Percentiles rank a stretch among this genome's conserved stretches.
phyloP scores from a whole-genome alignment of 2,888 invertebrate genomes.

The Rhagonycha lutea region DNA sequence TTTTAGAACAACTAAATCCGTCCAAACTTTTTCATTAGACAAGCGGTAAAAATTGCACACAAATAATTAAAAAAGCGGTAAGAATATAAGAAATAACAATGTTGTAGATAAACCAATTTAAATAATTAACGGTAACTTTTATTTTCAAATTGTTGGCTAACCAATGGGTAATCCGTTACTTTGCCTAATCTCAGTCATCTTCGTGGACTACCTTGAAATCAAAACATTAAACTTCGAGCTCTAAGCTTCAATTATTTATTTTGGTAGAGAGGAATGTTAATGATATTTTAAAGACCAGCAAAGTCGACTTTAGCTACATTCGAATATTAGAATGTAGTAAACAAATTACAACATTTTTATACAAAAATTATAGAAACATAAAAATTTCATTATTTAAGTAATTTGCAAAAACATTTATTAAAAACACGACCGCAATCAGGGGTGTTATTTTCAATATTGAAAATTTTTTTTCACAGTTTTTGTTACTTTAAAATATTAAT shows the following conservation, averaged over 20 bases:
- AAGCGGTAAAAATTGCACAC: neutral
- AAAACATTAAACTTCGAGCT: neutral
- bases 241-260: neutral
- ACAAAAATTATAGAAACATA: too few relatives aligned
- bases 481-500: neutral
- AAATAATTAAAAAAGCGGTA: neutral
- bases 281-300: neutral
- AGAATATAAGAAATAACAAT: neutral
- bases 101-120: neutral
- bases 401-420: neutral
- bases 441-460: too few relatives aligned
- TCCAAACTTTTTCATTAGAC: too few relatives aligned
- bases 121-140: neutral
- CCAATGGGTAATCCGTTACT: neutral
- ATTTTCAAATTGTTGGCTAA: neutral
- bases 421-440: neutral
- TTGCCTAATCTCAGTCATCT: neutral
- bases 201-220: neutral
- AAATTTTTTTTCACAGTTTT: neutral
- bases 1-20: neutral
- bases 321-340: neutral
- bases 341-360: neutral
- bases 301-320: neutral
- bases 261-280: neutral
- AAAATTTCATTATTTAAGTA: neutral